A percentile compares a stretch with the other conserved stretches of the same genome.
phyloP scores from a whole-genome alignment of 2,113 vertebrate genomes.

The Menura novaehollandiae region DNA sequence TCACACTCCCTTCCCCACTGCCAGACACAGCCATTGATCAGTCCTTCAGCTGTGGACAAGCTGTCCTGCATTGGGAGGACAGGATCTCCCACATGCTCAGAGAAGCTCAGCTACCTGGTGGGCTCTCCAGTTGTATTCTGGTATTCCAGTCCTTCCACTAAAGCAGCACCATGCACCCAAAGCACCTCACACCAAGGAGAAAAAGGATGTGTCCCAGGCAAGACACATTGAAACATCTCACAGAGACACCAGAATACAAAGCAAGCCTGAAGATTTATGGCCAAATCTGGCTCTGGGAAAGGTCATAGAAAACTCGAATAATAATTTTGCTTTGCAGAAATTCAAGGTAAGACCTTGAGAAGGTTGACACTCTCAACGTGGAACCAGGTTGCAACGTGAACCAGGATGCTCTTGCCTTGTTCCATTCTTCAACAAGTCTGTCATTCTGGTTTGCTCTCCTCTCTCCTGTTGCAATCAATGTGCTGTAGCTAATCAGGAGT shows the following conservation, averaged over 20 bases:
- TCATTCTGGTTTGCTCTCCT: not conserved
- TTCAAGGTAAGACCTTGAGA: not conserved
- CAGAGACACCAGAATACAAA: not conserved
- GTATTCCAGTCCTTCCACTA: not conserved
- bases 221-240: accelerated
- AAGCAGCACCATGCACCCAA: not conserved
- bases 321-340: not conserved
- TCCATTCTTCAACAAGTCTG: not conserved
- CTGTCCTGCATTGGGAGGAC: not conserved
- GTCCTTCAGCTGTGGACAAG: not conserved
- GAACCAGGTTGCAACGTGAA: not conserved
- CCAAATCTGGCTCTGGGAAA: not conserved
- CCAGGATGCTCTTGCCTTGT: not conserved
- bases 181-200: not conserved
- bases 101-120: not conserved
- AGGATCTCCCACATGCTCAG: not conserved
- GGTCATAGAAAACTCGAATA: not conserved
- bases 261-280: not conserved
- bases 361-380: not conserved
- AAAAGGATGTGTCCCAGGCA: not conserved
- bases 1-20: not conserved
- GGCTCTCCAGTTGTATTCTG: not conserved
- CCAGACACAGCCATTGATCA: not conserved
- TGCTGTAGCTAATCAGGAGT: not conserved
- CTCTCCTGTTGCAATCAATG: accelerated